phyloP scores from a whole-genome alignment of 2,888 invertebrate genomes.

The Mycalesis mineus region DNA sequence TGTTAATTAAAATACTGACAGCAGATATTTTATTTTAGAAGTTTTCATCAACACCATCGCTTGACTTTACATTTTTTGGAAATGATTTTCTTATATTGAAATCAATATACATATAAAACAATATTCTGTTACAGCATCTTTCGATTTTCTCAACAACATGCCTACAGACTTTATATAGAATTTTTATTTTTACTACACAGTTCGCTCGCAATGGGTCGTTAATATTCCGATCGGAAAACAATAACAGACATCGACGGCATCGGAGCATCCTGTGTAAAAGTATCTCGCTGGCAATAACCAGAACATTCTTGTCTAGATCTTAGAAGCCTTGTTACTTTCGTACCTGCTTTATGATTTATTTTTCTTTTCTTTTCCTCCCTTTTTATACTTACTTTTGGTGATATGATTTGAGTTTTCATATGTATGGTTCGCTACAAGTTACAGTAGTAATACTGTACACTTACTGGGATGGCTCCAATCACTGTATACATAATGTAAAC shows the following conservation, averaged over 20 bases:
- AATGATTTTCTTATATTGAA: not conserved
- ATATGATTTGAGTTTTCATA: no score
- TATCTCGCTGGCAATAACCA: not conserved
- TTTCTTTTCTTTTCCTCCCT: no score
- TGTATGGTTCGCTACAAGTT: no score
- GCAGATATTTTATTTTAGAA: no score
- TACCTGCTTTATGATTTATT: not conserved
- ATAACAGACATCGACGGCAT: slow-evolving; percentile 11
- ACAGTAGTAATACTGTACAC: no score
- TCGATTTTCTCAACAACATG: not conserved
- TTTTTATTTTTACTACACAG: not conserved
- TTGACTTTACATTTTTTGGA: no score
- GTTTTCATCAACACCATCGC: no score
- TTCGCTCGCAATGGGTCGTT: not conserved
- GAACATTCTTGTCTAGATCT: not conserved
- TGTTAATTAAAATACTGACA: no score
- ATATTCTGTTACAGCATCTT: not conserved
- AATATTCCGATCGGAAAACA: slow-evolving; percentile 18
- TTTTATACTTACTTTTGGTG: no score
- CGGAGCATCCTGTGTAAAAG: not conserved
- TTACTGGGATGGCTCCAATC: no score
- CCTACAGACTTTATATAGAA: not conserved
- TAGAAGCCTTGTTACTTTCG: not conserved
- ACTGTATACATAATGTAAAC: no score
- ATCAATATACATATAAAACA: not conserved